Base-by-base conservation (phyloP, 53 echinoderm and acorn worm species). In the Apostichopus leukothele region DNA sequence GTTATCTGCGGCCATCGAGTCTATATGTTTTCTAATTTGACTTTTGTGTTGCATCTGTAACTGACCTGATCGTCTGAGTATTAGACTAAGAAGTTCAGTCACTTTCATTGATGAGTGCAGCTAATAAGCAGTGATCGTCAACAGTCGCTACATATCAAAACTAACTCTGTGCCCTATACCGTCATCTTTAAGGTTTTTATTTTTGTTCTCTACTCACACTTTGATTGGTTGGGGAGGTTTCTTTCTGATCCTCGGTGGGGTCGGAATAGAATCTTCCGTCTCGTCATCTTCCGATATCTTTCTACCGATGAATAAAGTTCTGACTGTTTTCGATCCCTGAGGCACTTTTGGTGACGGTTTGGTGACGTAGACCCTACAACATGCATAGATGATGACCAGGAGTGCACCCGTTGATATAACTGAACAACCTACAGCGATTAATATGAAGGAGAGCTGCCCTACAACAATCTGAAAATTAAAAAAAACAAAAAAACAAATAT, bases 211-310 rank as follows among this genome's bases (percentile, higher is more conserved):
- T 16, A 85, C 85, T 85, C 50, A 85, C 85, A 85, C 85, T 85
- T 85, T 85, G 13, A 85, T 85, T 50, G 85, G 85, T 67, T 85
- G 85, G 6, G 84, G 84, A 21, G 85, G 23, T 67, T 85, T 85
- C 66, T 85, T 85, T 18, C 50, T 85, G 11, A 67, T 59, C 57
- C 66, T 85, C 3, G 85, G 85, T 14, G 85, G 66, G 1, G 85
- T 27, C 50, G 85, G 85, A 57, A 67, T 25, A 10, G 67, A 85
- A 67, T 85, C 85, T 67, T 85, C 85, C 14, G 85, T 85, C 66
- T 85, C 85, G 66, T 85, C 85, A 85, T 85, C 85, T 68, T 85
- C 85, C 5, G 85, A 85, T 63, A 85, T 85, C 20, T 85, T 85
- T 50, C 85, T 85, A 12, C 85, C 85, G 12, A 85, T 67, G 85